Conservation (phyloP, 2,888 invertebrate genomes). For the Blastobasis adustella region DNA sequence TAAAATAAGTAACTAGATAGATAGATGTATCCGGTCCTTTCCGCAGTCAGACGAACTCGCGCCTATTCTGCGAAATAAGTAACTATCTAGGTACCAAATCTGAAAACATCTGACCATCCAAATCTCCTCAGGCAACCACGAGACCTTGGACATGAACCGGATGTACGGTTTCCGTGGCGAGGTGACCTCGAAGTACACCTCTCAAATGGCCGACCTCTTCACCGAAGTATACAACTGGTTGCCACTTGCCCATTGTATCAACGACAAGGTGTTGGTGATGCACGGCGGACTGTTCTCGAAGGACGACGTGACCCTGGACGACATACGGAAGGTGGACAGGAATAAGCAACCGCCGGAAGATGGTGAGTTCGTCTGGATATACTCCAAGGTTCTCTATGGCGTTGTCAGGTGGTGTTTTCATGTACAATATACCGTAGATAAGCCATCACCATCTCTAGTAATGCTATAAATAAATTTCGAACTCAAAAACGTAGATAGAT, state of each 20-base stretch:
- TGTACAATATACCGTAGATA: too few relatives aligned
- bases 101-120: background rate
- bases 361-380: constrained; percentile 57
- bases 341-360: constrained; percentile 98
- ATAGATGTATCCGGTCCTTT: too few relatives aligned
- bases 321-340: constrained; percentile 90
- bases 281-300: constrained; percentile 98
- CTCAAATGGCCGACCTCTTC: constrained; percentile 97
- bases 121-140: constrained; percentile 90
- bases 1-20: too few relatives aligned
- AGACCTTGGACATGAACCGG: constrained; percentile 98
- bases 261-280: constrained; percentile 88
- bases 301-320: constrained; percentile 94
- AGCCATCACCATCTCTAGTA: too few relatives aligned
- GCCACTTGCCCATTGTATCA: constrained; percentile 96
- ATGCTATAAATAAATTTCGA: too few relatives aligned
- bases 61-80: too few relatives aligned
- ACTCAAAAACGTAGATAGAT: too few relatives aligned
- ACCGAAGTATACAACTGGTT: constrained; percentile 99
- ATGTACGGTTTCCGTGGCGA: constrained; percentile 99
- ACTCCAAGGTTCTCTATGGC: too few relatives aligned
- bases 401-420: too few relatives aligned
- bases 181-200: constrained; percentile 95
- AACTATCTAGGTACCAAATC: background rate
- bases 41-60: too few relatives aligned